phyloP scores from a whole-genome alignment of 1,140 invertebrate genomes.

The Pissodes strobi region DNA sequence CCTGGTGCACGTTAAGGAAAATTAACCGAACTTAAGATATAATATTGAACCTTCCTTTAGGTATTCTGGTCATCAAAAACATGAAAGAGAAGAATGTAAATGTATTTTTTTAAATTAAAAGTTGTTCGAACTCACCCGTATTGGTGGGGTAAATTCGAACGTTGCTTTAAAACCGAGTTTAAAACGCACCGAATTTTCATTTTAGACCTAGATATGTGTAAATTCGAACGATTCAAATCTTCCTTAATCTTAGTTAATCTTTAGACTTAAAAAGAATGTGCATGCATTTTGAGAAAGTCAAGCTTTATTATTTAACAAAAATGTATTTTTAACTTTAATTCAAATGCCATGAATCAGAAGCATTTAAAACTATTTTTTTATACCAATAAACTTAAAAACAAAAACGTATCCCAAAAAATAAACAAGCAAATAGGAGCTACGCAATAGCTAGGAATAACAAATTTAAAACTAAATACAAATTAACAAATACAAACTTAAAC shows the following conservation, averaged over 20 bases:
- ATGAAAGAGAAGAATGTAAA: too few relatives aligned
- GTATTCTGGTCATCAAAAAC: too few relatives aligned
- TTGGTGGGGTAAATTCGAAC: neutral
- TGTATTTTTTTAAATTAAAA: neutral
- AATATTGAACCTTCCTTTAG: too few relatives aligned
- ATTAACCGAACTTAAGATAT: neutral
- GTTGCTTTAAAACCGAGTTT: too few relatives aligned
- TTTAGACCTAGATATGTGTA: neutral
- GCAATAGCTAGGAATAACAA: neutral
- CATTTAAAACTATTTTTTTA: too few relatives aligned
- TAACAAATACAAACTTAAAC: too few relatives aligned
- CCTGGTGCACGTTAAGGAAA: neutral
- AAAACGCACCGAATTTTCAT: neutral
- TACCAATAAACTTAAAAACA: neutral
- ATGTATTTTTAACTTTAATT: neutral
- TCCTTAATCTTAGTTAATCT: neutral
- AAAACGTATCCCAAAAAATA: neutral
- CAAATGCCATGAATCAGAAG: too few relatives aligned
- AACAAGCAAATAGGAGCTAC: neutral
- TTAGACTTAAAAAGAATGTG: neutral
- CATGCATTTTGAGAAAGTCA: neutral
- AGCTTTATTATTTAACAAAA: neutral
- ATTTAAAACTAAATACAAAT: neutral
- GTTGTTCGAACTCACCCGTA: neutral
- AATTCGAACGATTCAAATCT: too few relatives aligned